Percentiles rank a stretch among this genome's conserved stretches.
Conservation (phyloP, 2,888 invertebrate species). For the Trypoxylon attenuatum region DNA sequence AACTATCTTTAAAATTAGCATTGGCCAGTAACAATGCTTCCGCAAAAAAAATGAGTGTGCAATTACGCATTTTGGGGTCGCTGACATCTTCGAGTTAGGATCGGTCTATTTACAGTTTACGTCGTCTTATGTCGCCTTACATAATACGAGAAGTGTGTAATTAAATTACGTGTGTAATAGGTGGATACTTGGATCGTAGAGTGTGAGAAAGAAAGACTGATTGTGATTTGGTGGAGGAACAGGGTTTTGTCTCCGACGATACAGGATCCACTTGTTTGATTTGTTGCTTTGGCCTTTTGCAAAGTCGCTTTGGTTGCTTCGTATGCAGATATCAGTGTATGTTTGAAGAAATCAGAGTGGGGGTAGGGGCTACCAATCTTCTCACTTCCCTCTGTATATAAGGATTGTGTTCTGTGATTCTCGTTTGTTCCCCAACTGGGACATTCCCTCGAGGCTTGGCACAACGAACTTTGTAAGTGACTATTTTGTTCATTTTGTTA, state of each 20-base stretch:
- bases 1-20: too few relatives aligned
- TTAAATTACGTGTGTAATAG: neutral
- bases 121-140: neutral
- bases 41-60: too few relatives aligned
- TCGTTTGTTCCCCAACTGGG: slow-evolving; percentile 71
- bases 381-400: slow-evolving; percentile 65
- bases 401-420: slow-evolving; percentile 62
- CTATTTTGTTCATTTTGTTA: neutral
- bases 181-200: neutral
- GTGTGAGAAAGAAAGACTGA: neutral
- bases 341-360: slow-evolving; percentile 34
- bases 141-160: neutral
- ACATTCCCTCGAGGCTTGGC: slow-evolving; percentile 71
- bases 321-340: slow-evolving; percentile 11
- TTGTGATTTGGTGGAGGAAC: too few relatives aligned
- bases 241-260: neutral
- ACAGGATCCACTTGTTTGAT: neutral
- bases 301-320: neutral
- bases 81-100: neutral
- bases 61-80: slow-evolving; percentile 3
- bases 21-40: too few relatives aligned
- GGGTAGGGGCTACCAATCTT: slow-evolving; percentile 37
- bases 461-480: slow-evolving; percentile 66
- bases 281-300: slow-evolving; percentile 10
- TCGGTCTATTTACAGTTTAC: neutral